These are phyloP conservation scores for Chloropsis cyanopogon DNA, from an alignment of 2,113 vertebrate genomes.

Conservation along the genomic window DNA sequence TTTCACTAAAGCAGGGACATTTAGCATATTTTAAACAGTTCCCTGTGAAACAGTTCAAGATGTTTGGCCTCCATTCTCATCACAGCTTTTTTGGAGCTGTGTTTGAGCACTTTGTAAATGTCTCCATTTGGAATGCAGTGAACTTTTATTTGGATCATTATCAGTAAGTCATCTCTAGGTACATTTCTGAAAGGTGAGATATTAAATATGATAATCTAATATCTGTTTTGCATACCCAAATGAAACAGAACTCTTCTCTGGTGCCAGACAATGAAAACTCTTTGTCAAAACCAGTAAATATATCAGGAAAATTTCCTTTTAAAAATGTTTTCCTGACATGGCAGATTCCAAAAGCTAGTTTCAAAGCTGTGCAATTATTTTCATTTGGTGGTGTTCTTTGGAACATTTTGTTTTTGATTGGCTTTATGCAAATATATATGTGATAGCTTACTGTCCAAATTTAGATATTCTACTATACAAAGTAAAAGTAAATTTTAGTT, in stretches of 20 bases:
- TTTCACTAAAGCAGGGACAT: neutral
- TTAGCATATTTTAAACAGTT: neutral
- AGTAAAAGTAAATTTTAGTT: neutral
- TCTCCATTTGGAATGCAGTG: neutral
- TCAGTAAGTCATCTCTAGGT: neutral
- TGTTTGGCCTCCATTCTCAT: neutral
- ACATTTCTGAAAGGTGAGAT: neutral
- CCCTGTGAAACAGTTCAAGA: neutral
- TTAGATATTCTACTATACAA: neutral
- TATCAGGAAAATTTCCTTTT: neutral
- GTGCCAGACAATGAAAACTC: neutral
- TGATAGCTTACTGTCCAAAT: neutral
- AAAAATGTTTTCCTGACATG: neutral
- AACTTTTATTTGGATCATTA: neutral
- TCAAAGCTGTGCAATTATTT: neutral
- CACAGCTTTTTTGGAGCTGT: neutral
- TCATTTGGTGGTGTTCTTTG: rapidly evolving
- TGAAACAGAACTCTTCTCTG: neutral
- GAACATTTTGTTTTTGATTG: neutral
- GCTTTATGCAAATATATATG: neutral
- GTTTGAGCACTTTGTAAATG: neutral
- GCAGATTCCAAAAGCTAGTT: neutral
- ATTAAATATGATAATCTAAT: neutral
- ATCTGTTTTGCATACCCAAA: neutral
- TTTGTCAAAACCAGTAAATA: neutral